Conservation (phyloP, 2,888 invertebrate species). For the Margaritifera margaritifera region DNA sequence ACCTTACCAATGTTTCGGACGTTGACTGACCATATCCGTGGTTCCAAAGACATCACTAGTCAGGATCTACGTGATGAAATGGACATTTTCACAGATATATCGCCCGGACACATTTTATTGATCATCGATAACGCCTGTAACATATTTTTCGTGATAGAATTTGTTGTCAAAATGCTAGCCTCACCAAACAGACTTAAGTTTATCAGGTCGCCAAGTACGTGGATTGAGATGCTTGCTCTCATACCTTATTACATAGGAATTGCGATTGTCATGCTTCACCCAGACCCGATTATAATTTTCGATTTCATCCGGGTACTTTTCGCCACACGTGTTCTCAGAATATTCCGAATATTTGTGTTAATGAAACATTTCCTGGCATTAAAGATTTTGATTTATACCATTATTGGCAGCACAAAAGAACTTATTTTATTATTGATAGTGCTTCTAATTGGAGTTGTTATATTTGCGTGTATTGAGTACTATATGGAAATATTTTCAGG, state of each 20-base stretch:
- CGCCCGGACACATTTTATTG: slow-evolving; percentile 19
- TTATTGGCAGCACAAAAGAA: slow-evolving; percentile 36
- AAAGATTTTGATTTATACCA: slow-evolving; percentile 39
- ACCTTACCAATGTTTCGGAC: too few relatives aligned
- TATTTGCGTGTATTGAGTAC: slow-evolving; percentile 39
- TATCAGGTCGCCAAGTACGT: slow-evolving; percentile 19
- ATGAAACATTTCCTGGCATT: slow-evolving; percentile 39
- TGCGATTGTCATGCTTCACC: slow-evolving; percentile 25
- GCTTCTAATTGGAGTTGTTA: slow-evolving; percentile 33
- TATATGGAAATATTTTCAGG: slow-evolving; percentile 36
- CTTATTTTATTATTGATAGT: slow-evolving; percentile 33
- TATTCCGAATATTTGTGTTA: slow-evolving; percentile 33
- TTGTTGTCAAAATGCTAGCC: slow-evolving; percentile 27
- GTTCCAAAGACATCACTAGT: too few relatives aligned
- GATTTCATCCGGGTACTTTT: slow-evolving; percentile 27
- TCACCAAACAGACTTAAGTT: slow-evolving; percentile 27
- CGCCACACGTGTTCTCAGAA: slow-evolving; percentile 29
- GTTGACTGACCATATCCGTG: too few relatives aligned
- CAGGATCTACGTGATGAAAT: slow-evolving; percentile 11
- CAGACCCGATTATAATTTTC: slow-evolving; percentile 24
- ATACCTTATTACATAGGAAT: slow-evolving; percentile 38
- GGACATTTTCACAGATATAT: slow-evolving; percentile 28
- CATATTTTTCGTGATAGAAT: slow-evolving; percentile 33
- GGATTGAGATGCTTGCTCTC: slow-evolving; percentile 28
- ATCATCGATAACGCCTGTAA: slow-evolving; percentile 36